A percentile compares a stretch with the other conserved stretches of the same genome.
Conservation (phyloP, 2,797 vertebrate species). For the Mus spretus region DNA sequence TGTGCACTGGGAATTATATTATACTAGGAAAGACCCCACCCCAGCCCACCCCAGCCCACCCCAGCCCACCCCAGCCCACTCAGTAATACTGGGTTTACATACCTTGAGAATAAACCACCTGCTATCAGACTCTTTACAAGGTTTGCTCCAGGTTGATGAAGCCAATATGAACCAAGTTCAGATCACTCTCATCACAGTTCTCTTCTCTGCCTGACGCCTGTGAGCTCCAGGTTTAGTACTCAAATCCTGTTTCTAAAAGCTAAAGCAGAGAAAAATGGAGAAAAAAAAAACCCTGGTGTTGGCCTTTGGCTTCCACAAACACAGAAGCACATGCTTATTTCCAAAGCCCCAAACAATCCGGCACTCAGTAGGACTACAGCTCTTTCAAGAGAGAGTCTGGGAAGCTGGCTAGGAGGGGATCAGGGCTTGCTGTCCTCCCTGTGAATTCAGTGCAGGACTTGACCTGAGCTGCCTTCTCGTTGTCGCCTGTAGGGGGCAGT, state of each 20-base stretch:
- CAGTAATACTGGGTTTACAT: neutral
- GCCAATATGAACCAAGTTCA: neutral
- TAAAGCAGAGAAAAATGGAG: neutral
- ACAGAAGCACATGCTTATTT: too few relatives aligned
- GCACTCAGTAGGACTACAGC: neutral
- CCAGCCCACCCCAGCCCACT: too few relatives aligned
- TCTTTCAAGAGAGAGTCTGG: neutral
- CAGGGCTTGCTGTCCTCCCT: neutral
- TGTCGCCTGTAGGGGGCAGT: neutral
- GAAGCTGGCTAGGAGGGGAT: neutral
- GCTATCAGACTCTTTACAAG: neutral
- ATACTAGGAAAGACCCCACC: neutral
- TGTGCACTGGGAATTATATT: neutral
- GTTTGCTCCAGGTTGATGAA: neutral
- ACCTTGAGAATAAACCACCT: neutral
- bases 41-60: too few relatives aligned
- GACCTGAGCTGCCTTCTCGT: fast-evolving
- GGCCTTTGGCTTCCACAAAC: neutral
- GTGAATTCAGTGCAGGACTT: fast-evolving
- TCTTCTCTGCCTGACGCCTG: neutral
- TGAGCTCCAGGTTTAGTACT: neutral
- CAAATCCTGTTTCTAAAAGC: neutral
- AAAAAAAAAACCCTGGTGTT: neutral
- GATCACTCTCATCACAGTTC: neutral
- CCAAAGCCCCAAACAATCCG: neutral